Conservation (phyloP, 2,888 invertebrate genomes). For the Rhingia campestris region DNA sequence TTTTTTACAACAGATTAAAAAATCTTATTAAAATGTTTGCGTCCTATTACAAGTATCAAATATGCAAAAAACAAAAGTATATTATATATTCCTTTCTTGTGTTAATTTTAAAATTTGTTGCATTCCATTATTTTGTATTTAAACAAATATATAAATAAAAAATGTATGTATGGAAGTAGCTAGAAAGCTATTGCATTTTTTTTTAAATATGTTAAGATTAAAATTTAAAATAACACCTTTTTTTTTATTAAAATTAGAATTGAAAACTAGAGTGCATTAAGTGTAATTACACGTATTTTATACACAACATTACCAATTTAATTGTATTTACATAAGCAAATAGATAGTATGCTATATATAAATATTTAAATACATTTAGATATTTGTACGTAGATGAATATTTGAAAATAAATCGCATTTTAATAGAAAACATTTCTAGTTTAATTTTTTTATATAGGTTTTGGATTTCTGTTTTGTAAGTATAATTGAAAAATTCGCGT, state of each 20-base stretch:
- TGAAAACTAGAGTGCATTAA: conserved; percentile 40
- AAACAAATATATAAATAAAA: conserved; percentile 18
- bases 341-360: conserved; percentile 46
- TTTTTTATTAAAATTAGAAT: neutral
- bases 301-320: conserved; percentile 48
- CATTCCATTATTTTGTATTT: conserved; percentile 56
- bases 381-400: conserved; percentile 68
- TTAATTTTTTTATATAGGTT: neutral
- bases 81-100: conserved; percentile 5
- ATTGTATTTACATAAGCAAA: conserved; percentile 53
- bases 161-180: conserved; percentile 12
- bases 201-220: conserved; percentile 26
- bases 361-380: conserved; percentile 39
- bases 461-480: neutral
- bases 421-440: conserved; percentile 15
- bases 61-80: neutral
- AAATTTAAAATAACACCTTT: conserved; percentile 10
- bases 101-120: conserved; percentile 26
- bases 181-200: conserved; percentile 45
- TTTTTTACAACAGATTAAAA: neutral
- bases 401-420: conserved; percentile 60
- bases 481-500: neutral
- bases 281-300: conserved; percentile 57
- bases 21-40: conserved; percentile 36
- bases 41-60: conserved; percentile 39